Evolutionary conservation across 2,797 vertebrate species (phyloP), one percentile per base, ranked within the genome.

Genomic region (Hemibagrus guttatus): DNA sequence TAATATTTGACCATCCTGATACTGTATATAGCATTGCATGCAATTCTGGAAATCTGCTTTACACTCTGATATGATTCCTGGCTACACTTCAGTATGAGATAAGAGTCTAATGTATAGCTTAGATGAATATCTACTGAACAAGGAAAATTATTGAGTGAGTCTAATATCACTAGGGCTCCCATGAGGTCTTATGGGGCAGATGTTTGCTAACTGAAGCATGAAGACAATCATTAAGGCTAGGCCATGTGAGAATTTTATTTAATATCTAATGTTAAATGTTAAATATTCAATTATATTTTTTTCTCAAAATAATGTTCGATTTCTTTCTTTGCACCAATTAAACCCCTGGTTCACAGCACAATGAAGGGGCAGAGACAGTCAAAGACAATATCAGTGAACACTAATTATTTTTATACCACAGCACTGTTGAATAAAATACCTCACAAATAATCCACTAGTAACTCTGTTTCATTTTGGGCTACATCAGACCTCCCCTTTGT

Each of bases 191-290:
- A 42, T 66, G 35, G 61, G 19, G 46, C 28, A 58, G 74, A 12
- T 31, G 52, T 19, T 78, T 78, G 59, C 63, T 52, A 84, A 68
- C 52, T 68, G 72, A 78, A 84, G 74, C 63, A 79, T 84, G 21
- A 69, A 66, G 49, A 49, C 63, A 17, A 59, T 83, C n/a, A 75
- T 86, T 83, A 68, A 28, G 42, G 52, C n/a, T 52, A 75, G 56
- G 11, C 23, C 26, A 16, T 66, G 31, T 71, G 83, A 52, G 19
- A 19, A 19, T 81, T 72, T 61, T 28, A 28, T 87, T 23, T 49
- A 49, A 78, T 69, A 31, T 68, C 42, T 61, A 69, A 58, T 64
- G 58, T 52, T 42, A 87, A 68, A 58, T 58, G 26, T 83, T 66
- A 46, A 31, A 81, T 74, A 79, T 56, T 82, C 21, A 2, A 26